Percentiles rank a stretch among this genome's conserved stretches.
Evolutionary conservation across 2,797 vertebrate species (phyloP).

Genomic region (Mormyrus proboscirostris): DNA sequence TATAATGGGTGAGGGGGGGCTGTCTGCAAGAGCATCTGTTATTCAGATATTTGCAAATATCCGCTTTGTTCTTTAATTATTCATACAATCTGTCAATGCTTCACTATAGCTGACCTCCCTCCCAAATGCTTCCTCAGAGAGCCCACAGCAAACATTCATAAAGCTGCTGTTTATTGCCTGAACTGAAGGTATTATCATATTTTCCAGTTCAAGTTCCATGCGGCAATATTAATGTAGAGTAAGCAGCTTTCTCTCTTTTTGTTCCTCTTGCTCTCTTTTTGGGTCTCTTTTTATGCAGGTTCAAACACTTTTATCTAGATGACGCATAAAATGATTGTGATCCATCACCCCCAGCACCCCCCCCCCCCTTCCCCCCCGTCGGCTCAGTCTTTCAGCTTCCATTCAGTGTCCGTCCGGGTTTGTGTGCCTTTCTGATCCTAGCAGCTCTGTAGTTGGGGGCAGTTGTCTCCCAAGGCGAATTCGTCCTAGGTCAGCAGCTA

Average conservation of each 20-base stretch:
- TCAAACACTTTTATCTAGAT: background rate
- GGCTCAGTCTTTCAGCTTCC: background rate
- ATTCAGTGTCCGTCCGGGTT: slow-evolving; percentile 6
- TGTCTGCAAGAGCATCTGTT: slow-evolving; percentile 56
- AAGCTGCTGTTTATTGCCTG: background rate
- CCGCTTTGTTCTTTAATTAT: slow-evolving; percentile 63
- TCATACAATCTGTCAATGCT: slow-evolving; percentile 64
- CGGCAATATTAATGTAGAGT: background rate
- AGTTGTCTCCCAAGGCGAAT: background rate
- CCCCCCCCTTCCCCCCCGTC: background rate
- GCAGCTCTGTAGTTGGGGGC: background rate
- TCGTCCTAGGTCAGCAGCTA: background rate
- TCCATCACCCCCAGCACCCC: background rate
- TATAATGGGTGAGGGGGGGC: slow-evolving; percentile 44
- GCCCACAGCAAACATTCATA: background rate
- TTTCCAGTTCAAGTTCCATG: background rate
- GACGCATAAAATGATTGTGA: background rate
- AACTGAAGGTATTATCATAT: background rate
- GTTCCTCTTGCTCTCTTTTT: background rate
- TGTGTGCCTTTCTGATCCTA: background rate
- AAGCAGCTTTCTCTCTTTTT: background rate
- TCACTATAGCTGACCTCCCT: slow-evolving; percentile 17
- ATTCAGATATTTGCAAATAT: slow-evolving; percentile 60
- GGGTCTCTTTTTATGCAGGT: background rate
- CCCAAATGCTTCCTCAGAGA: background rate